Base-by-base conservation (phyloP, 64 coral and sea anemone genomes). In the Hydrozoanthus tunicans region DNA sequence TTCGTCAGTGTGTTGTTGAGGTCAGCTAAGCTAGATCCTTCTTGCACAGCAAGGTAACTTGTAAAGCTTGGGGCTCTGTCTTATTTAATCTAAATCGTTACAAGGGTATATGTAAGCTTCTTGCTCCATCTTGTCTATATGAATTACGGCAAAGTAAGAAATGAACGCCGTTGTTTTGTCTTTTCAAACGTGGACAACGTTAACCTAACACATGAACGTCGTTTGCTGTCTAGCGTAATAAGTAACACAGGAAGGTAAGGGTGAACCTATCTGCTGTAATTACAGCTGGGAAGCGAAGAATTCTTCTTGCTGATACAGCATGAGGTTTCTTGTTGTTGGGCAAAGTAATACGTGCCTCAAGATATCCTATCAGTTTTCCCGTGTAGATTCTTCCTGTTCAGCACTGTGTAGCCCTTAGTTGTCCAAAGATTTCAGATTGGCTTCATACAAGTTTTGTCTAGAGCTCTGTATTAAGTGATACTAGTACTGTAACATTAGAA, bases 21-120 rank as follows among this genome's bases (percentile, higher is more conserved):
- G 76, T 91, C 91, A 25, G 93, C 96, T 60, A 93, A 93, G 57
- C 66, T 93, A 14, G 96, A 98, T 80, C 96, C 96, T 3, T 92
- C 91, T 7, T 93, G 93, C 58, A 79, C 81, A 70, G 93, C 96
- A 58, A 98, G 96, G 96, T 98, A 60, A 56, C 17, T 25, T 3
- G 6, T 77, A 6, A 71, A 81, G 56, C 59, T 9, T 15, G 12
- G 0, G 10, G 9, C 5, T 43, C 25, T 90, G 53, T 6, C 20
- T 79, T 24, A 13, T 13, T 5, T 77, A 12, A 2, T 13, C 73
- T 43, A 77, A 8, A 23, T 58, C 17, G 32, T 43, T 4, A 20
- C 67, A 70, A 70, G 67, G 67, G 6, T 20, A 20, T 6, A 70
- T 23, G 65, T 6, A 20, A 69, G 65, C 14, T 17, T 25, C 69